Evolutionary conservation across 1,140 invertebrate species (phyloP).

Genomic region (Callitettix versicolor): DNA sequence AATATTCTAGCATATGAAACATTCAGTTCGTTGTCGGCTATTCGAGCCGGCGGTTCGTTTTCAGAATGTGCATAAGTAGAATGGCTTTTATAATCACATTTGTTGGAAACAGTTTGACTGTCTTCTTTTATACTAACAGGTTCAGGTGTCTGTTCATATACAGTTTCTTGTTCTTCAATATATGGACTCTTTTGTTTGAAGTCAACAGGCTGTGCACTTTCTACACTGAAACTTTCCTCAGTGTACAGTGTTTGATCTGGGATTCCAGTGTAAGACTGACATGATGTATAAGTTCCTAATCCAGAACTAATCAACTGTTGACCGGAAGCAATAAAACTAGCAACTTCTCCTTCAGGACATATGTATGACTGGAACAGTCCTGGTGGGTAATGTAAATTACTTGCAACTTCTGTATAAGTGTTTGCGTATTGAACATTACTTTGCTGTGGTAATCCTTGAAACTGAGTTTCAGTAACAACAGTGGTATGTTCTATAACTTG

Average conservation of each 20-base stretch:
- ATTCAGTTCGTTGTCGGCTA: slow-evolving; percentile 9
- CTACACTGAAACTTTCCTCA: not conserved
- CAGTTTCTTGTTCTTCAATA: no score
- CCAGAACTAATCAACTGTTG: slow-evolving; percentile 34
- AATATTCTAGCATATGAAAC: slow-evolving; percentile 63
- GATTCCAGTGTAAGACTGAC: slow-evolving; percentile 12
- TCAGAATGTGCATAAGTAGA: not conserved
- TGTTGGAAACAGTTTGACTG: no score
- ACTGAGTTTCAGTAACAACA: no score
- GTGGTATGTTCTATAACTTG: no score
- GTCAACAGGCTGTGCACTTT: not conserved
- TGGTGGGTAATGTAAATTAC: slow-evolving; percentile 5
- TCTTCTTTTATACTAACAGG: no score
- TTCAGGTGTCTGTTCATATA: no score
- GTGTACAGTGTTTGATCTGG: not conserved
- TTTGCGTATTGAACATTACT: not conserved
- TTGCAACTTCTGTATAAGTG: not conserved
- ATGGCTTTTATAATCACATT: slow-evolving; percentile 4
- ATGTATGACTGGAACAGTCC: slow-evolving; percentile 9
- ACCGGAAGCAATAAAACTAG: slow-evolving; percentile 40
- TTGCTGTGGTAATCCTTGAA: no score
- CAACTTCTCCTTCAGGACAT: slow-evolving; percentile 29
- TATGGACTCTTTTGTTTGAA: no score
- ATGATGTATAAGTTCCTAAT: slow-evolving; percentile 30
- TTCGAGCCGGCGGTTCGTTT: slow-evolving; percentile 3